Evolutionary conservation across 2,797 vertebrate genomes (phyloP).

Genomic region (Sciurus vulgaris): DNA sequence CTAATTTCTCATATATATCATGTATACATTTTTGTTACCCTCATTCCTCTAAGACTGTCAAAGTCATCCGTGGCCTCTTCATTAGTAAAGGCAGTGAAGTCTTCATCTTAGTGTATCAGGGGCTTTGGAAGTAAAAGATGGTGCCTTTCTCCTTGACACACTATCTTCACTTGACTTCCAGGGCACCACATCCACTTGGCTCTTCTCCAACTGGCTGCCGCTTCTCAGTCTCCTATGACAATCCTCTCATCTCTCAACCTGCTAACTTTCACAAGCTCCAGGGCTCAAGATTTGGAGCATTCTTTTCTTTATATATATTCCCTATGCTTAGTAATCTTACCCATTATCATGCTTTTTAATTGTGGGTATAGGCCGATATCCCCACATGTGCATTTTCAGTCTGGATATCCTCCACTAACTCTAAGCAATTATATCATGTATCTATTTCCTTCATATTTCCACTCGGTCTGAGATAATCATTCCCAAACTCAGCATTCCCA

Average conservation of each 20-base stretch:
- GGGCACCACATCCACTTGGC: fast-evolving
- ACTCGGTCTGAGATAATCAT: conserved; percentile 2
- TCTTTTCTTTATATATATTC: not conserved
- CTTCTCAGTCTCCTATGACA: not conserved
- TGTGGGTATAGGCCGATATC: not conserved
- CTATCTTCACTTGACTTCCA: not conserved
- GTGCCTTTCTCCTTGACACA: not conserved
- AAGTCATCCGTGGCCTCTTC: not conserved
- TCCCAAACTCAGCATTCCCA: not conserved
- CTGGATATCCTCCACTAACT: not conserved
- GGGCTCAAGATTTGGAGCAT: not conserved
- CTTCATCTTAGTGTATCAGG: not conserved
- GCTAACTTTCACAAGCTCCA: not conserved
- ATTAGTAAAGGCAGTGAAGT: not conserved
- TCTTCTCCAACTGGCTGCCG: not conserved
- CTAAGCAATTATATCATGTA: not conserved
- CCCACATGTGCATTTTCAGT: not conserved
- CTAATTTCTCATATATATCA: not conserved
- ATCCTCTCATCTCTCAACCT: not conserved
- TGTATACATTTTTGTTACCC: not conserved
- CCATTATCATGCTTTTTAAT: not conserved
- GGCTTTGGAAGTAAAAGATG: not conserved
- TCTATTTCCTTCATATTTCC: not conserved
- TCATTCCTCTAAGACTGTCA: not conserved
- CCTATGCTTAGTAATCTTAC: not conserved